Percentiles rank a stretch among this genome's conserved stretches.
These are phyloP conservation scores for Phrynocephalus guinanensis DNA, from an alignment of 2,797 vertebrate species.

Conservation along the genomic window DNA sequence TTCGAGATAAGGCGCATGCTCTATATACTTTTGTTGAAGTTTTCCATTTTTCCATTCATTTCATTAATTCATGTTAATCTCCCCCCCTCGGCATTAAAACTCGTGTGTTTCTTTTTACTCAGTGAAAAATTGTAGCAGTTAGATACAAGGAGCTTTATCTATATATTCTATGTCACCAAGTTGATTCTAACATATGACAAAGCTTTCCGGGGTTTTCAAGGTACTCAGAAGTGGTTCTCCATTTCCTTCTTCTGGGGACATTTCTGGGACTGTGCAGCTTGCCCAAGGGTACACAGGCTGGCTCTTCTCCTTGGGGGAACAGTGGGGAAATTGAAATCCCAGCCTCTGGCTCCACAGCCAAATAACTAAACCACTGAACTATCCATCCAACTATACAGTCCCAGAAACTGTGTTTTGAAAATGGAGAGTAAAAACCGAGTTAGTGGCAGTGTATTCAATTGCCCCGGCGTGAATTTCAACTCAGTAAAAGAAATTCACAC, in stretches of 20 bases:
- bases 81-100: not conserved
- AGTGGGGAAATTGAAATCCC: too few relatives aligned
- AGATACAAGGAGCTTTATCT: not conserved
- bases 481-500: not conserved
- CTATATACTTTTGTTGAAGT: not conserved
- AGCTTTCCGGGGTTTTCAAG: too few relatives aligned
- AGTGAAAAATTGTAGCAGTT: not conserved
- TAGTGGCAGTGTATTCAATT: not conserved
- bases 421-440: not conserved
- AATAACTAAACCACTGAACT: too few relatives aligned
- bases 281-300: too few relatives aligned
- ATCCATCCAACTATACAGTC: too few relatives aligned
- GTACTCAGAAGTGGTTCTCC: too few relatives aligned
- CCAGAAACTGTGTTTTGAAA: too few relatives aligned
- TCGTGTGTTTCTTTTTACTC: not conserved
- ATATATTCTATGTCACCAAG: not conserved
- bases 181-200: too few relatives aligned
- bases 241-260: too few relatives aligned
- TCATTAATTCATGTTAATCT: not conserved
- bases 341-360: too few relatives aligned
- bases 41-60: slow-evolving; percentile 9
- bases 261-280: too few relatives aligned
- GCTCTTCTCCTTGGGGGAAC: too few relatives aligned
- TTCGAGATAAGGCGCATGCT: not conserved
- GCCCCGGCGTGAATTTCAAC: not conserved